Percentiles rank a stretch among this genome's conserved stretches.
Conservation (phyloP, 1,140 invertebrate species). For the Belonocnema kinseyi region DNA sequence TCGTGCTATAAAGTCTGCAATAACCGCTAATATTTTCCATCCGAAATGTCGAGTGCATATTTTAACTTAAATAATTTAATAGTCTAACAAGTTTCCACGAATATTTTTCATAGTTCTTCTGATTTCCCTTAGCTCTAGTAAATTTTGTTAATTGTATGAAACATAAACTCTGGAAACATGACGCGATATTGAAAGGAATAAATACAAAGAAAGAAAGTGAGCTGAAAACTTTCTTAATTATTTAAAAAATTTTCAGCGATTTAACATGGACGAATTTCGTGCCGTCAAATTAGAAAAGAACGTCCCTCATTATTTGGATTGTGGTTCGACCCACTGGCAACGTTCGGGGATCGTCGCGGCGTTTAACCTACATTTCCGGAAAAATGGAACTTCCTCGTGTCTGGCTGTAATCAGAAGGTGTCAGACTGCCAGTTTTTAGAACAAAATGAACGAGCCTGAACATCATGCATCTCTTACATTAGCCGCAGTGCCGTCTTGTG, state of each 20-base stretch:
- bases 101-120: background rate
- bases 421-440: slow-evolving; percentile 23
- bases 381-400: slow-evolving; percentile 30
- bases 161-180: background rate
- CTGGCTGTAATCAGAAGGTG: slow-evolving; percentile 48
- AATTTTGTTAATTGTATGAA: too few species aligned
- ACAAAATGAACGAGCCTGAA: slow-evolving; percentile 22
- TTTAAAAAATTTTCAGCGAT: background rate
- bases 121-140: too few species aligned
- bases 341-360: background rate
- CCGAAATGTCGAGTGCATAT: slow-evolving; percentile 27
- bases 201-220: background rate
- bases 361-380: slow-evolving; percentile 49
- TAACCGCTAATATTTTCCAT: slow-evolving; percentile 25
- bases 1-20: slow-evolving; percentile 20
- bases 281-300: background rate
- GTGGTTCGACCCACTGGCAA: slow-evolving; percentile 23
- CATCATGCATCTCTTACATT: slow-evolving; percentile 19
- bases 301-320: slow-evolving; percentile 21
- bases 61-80: slow-evolving; percentile 29
- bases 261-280: slow-evolving; percentile 5
- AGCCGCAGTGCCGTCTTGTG: background rate
- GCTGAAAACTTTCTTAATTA: slow-evolving; percentile 21
- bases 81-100: background rate
- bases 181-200: background rate